Evolutionary conservation across 2,888 invertebrate species (phyloP).

Genomic region (Hedya salicella): DNA sequence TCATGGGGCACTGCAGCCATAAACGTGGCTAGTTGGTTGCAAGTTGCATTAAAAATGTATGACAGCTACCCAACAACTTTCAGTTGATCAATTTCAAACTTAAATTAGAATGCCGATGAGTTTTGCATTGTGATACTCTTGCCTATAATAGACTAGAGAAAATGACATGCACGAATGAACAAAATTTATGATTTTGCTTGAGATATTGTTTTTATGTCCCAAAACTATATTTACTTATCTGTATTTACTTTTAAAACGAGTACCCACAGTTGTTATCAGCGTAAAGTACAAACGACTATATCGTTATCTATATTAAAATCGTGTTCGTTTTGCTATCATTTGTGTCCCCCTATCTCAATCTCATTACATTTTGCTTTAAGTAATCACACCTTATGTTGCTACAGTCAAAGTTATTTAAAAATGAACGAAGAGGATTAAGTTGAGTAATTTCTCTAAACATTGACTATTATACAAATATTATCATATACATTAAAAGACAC

Average conservation of each 20-base stretch:
- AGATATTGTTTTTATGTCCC: too few species aligned
- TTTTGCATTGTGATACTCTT: neutral
- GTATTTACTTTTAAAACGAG: too few species aligned
- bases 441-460: too few species aligned
- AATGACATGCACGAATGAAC: too few species aligned
- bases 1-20: neutral
- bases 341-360: neutral
- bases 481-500: too few species aligned
- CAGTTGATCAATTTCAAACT: conserved; percentile 2
- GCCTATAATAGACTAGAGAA: neutral
- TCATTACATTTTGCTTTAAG: neutral
- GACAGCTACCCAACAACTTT: neutral
- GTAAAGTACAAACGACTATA: neutral
- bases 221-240: too few species aligned
- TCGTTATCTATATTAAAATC: conserved; percentile 2
- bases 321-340: neutral
- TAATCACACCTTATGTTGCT: neutral
- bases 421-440: too few species aligned
- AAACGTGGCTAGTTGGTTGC: neutral
- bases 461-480: too few species aligned
- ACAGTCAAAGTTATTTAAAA: neutral
- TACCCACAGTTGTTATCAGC: neutral
- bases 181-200: too few species aligned
- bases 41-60: neutral
- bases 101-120: conserved; percentile 1